Conservation (phyloP, 2,797 vertebrate species). For the Anguilla marmorata region DNA sequence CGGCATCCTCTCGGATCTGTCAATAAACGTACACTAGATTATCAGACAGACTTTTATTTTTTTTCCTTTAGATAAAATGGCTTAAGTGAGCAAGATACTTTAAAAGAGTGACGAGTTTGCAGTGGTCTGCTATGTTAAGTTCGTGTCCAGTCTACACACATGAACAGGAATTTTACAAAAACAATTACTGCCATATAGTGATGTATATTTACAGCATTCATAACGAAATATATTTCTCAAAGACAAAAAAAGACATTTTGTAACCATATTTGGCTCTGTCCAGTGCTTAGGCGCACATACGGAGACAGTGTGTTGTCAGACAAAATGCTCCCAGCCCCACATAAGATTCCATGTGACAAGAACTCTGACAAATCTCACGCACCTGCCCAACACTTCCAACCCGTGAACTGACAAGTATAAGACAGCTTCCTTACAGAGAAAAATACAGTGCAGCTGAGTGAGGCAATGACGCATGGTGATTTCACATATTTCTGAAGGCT, state of each 20-base stretch:
- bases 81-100: slow-evolving; percentile 13
- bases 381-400: not conserved
- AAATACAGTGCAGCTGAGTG: slow-evolving; percentile 32
- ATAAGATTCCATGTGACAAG: not conserved
- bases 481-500: slow-evolving; percentile 28
- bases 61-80: slow-evolving; percentile 8
- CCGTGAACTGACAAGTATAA: slow-evolving; percentile 11
- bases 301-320: slow-evolving; percentile 5
- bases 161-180: not conserved
- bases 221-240: not conserved
- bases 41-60: slow-evolving; percentile 8
- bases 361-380: slow-evolving; percentile 7
- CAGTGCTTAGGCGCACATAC: not conserved
- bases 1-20: not conserved
- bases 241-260: not conserved
- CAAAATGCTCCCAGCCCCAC: not conserved
- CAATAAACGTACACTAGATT: slow-evolving; percentile 18
- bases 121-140: not conserved
- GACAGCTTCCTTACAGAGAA: slow-evolving; percentile 33
- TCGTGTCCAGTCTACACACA: not conserved
- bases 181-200: not conserved
- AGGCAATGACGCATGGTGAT: slow-evolving; percentile 4
- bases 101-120: not conserved
- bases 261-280: not conserved
- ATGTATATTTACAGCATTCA: not conserved